Base-by-base conservation (phyloP, 2,888 invertebrate species). In the Sphinx pinastri region DNA sequence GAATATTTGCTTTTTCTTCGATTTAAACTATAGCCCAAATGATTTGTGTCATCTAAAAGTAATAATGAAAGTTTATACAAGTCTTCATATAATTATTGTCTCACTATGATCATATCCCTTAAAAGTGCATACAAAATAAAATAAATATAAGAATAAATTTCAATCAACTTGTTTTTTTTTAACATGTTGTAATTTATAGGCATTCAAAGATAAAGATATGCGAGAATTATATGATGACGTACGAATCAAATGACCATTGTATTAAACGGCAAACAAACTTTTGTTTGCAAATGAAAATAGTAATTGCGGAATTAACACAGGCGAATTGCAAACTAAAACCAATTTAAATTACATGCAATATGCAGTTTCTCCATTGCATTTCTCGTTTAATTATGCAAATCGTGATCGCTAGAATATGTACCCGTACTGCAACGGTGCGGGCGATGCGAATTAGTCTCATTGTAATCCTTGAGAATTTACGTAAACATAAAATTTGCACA, bases 371-470 rank as follows among this genome's bases (percentile, higher is more conserved):
- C 75, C 72, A 73, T 75, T 77, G 72, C 74, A 73, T 72, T 71
- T 71, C 70, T 72, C 71, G 67, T 74, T 78, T 74, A 77, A 75
- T 75, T 77, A 76, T 75, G 75, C 73, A 75, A 76, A 77, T 76
- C 75, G 76, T 38, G 60, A 60, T 63, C 58, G 12, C 52, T 67
- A 67, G n/a, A n/a, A n/a, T 57, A 59, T 58, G 49, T 68, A 63
- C 25, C 63, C 68, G 47, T 57, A 71, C 16, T n/a, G 52, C 31
- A 49, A 31, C 49, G 59, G 31, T 51, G 45, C 67, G 2, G 16
- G 16, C 16, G 19, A 52, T 52, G 8, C 16, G 31, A 68, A 52
- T 12, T 52, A 52, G 45, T 68, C 13, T 59, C 63, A 49, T 49
- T 47, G 47, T 49, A 63, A 63, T 63, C 47, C 19, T 63, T 47